Evolutionary conservation across 2,113 vertebrate genomes (phyloP).

Genomic region (Pipra filicauda): DNA sequence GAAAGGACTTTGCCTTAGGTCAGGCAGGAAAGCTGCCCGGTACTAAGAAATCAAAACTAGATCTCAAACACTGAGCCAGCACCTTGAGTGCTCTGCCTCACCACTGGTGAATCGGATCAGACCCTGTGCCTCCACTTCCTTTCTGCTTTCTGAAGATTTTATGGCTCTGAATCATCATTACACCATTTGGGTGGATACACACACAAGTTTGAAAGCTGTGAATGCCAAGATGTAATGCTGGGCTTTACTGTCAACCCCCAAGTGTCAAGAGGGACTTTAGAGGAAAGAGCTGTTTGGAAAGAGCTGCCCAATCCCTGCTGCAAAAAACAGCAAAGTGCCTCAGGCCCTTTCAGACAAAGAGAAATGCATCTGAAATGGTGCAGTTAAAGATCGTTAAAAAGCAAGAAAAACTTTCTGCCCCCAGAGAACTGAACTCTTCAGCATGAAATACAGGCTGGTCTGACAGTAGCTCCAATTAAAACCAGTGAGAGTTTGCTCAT

Average conservation of each 20-base stretch:
- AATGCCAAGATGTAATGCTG: background rate
- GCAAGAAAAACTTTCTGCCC: background rate
- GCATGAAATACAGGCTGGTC: background rate
- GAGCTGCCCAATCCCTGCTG: background rate
- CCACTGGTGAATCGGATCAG: rapidly evolving
- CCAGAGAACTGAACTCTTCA: background rate
- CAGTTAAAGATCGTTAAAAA: background rate
- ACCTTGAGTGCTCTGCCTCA: background rate
- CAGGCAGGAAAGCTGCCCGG: background rate
- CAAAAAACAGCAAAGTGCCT: background rate
- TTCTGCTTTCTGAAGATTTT: background rate
- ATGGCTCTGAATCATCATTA: background rate
- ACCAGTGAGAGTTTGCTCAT: background rate
- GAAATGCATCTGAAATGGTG: background rate
- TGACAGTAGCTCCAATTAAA: background rate
- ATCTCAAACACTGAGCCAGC: background rate
- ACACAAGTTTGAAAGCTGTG: background rate
- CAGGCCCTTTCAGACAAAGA: background rate
- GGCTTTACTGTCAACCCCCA: background rate
- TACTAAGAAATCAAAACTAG: background rate
- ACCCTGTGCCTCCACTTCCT: background rate
- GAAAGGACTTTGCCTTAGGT: background rate
- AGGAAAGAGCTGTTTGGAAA: background rate
- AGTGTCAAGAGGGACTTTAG: background rate
- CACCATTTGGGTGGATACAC: background rate